phyloP scores from a whole-genome alignment of 2,797 vertebrate genomes.

The Apodemus agrarius region DNA sequence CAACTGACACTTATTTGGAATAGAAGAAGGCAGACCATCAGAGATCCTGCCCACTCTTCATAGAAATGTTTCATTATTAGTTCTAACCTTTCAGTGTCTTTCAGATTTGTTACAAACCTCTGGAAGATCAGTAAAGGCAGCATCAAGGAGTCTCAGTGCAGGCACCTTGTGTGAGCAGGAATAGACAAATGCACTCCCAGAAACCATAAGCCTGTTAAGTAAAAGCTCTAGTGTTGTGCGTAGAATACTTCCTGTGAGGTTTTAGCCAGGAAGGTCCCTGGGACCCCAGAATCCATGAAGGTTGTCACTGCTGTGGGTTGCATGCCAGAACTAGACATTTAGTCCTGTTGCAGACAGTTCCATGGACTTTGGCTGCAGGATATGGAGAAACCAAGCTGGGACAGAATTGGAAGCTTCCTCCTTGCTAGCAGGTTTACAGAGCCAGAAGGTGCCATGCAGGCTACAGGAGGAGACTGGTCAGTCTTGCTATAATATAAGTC shows the following conservation, averaged over 20 bases:
- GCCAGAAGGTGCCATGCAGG: background rate
- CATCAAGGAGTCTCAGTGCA: background rate
- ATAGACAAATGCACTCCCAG: background rate
- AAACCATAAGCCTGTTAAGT: background rate
- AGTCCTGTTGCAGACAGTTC: background rate
- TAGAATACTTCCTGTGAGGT: too few species aligned
- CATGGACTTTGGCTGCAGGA: too few species aligned
- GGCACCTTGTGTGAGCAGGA: background rate
- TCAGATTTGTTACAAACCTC: too few species aligned
- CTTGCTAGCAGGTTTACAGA: background rate
- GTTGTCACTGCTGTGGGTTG: background rate
- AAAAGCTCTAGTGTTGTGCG: background rate
- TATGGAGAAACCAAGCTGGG: background rate
- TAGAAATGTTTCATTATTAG: background rate
- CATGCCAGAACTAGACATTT: background rate
- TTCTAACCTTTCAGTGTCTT: background rate
- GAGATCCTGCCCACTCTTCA: background rate
- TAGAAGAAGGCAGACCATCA: background rate
- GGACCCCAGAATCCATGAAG: background rate
- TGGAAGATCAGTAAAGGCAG: background rate
- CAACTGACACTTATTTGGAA: background rate
- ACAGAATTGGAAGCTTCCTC: background rate
- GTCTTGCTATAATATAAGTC: background rate
- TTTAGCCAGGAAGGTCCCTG: background rate
- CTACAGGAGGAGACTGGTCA: background rate